Evolutionary conservation across 2,113 vertebrate genomes (phyloP).

Genomic region (Nerophis lumbriciformis): DNA sequence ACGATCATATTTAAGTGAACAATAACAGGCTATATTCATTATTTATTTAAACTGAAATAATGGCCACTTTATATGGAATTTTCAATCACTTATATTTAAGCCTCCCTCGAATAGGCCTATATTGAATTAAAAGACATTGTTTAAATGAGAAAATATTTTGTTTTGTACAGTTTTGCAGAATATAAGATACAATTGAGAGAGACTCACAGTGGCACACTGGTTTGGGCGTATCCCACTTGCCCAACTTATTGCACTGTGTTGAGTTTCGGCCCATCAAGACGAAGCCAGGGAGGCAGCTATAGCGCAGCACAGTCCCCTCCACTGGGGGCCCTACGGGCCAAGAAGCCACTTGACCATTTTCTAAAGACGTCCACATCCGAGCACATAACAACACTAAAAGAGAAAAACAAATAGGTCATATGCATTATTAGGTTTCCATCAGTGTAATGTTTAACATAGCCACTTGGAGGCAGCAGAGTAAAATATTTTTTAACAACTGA

Average conservation of each 20-base stretch:
- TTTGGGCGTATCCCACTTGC: conserved; percentile 83
- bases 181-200: background rate
- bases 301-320: conserved; percentile 77
- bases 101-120: no score
- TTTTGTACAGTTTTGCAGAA: background rate
- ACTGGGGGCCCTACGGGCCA: conserved; percentile 71
- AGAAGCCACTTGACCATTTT: conserved; percentile 77
- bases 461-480: background rate
- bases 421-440: background rate
- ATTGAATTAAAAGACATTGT: background rate
- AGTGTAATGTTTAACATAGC: background rate
- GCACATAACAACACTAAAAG: conserved; percentile 77
- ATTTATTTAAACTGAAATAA: no score
- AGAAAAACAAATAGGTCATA: background rate
- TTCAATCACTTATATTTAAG: no score
- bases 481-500: no score
- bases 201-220: conserved; percentile 80
- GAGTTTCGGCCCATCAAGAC: conserved; percentile 75
- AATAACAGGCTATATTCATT: no score
- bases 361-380: conserved; percentile 78
- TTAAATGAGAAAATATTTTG: background rate
- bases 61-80: no score
- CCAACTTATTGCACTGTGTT: conserved; percentile 78
- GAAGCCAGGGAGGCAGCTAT: conserved; percentile 79
- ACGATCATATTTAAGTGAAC: no score